phyloP scores from a whole-genome alignment of 2,888 invertebrate genomes.

The Euclidia mi region DNA sequence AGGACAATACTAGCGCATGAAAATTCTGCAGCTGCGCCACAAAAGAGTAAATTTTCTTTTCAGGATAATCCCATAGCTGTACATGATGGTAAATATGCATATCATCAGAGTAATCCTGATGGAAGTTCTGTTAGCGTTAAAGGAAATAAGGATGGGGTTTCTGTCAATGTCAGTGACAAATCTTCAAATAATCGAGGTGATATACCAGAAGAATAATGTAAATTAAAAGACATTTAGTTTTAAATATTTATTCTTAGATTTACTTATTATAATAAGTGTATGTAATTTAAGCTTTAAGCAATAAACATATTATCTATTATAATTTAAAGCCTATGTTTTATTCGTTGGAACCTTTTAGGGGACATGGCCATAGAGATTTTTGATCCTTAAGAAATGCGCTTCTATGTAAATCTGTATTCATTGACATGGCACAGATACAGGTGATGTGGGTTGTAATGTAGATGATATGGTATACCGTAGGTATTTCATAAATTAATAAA shows the following conservation, averaged over 20 bases:
- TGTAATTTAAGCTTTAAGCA: slow-evolving; percentile 48
- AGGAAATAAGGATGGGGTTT: slow-evolving; percentile 4
- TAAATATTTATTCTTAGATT: slow-evolving; percentile 46
- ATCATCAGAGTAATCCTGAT: slow-evolving; percentile 20
- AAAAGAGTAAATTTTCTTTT: not conserved
- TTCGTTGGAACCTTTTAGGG: slow-evolving; percentile 44
- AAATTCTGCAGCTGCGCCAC: too few relatives aligned
- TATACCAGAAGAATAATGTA: slow-evolving; percentile 37
- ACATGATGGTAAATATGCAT: slow-evolving; percentile 7
- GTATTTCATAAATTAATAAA: slow-evolving; percentile 46
- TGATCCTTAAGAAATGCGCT: too few relatives aligned
- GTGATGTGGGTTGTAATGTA: slow-evolving; percentile 28
- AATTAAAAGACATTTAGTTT: slow-evolving; percentile 31
- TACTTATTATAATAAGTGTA: slow-evolving; percentile 37
- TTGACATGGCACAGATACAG: too few relatives aligned
- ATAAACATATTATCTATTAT: slow-evolving; percentile 47
- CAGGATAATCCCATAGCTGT: slow-evolving; percentile 8
- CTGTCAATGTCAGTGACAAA: slow-evolving; percentile 5
- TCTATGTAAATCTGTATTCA: too few relatives aligned
- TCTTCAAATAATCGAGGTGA: slow-evolving; percentile 33
- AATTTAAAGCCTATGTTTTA: slow-evolving; percentile 54
- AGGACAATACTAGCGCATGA: too few relatives aligned
- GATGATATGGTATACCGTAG: slow-evolving; percentile 19
- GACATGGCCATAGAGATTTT: too few relatives aligned
- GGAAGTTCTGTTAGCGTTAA: slow-evolving; percentile 14